These are phyloP conservation scores for Drosophila mimica DNA, from an alignment of 2,888 invertebrate species.

Conservation along the genomic window DNA sequence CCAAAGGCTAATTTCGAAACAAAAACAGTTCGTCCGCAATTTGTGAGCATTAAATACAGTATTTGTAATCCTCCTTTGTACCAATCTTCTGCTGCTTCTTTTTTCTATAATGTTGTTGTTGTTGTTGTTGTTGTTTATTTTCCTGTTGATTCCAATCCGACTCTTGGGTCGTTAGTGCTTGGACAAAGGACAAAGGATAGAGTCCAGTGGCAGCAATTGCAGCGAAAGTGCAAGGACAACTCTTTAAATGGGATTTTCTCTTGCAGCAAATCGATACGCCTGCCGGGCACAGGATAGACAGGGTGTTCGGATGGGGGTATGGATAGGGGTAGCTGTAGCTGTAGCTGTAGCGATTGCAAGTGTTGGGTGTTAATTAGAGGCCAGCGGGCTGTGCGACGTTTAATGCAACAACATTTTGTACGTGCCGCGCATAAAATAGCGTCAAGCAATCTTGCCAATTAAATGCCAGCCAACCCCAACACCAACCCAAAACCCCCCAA, in stretches of 20 bases:
- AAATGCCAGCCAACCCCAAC: conserved; percentile 37
- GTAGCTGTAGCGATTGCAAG: conserved; percentile 23
- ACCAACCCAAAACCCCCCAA: background rate
- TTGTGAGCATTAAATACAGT: background rate
- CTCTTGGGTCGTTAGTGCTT: background rate
- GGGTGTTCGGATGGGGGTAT: background rate
- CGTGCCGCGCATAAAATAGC: conserved; percentile 71
- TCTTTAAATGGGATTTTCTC: background rate
- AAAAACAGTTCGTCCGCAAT: background rate
- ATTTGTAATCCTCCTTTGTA: background rate
- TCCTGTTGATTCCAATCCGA: background rate
- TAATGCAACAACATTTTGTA: conserved; percentile 72
- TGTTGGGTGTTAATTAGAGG: conserved; percentile 67
- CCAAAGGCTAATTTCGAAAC: background rate
- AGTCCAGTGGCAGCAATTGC: background rate
- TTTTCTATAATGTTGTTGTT: background rate
- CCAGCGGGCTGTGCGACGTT: conserved; percentile 56
- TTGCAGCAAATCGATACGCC: background rate
- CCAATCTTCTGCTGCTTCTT: background rate
- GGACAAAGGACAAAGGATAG: background rate
- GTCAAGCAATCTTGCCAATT: conserved; percentile 63
- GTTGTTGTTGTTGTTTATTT: background rate
- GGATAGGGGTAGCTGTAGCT: background rate
- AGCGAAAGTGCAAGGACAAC: background rate
- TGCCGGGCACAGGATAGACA: background rate